phyloP scores from a whole-genome alignment of 2,797 vertebrate species.

The Malacoraja senta region DNA sequence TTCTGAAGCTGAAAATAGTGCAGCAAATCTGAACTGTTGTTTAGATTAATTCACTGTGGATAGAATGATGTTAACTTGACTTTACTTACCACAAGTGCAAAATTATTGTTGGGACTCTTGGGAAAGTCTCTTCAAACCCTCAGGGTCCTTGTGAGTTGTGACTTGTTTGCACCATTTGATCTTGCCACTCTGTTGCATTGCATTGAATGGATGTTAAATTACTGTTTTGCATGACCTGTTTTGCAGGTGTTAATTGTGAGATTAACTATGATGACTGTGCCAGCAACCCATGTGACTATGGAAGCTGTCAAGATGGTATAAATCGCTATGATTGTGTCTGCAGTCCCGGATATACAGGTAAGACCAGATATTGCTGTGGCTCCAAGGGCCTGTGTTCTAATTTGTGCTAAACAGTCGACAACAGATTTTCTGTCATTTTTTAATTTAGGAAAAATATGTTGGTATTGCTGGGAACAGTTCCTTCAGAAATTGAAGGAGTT shows the following conservation, averaged over 20 bases:
- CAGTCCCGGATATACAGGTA: conserved; percentile 82
- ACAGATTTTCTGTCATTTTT: not conserved
- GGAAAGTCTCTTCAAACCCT: no score
- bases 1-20: no score
- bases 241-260: conserved; percentile 80
- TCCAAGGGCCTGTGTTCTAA: not conserved
- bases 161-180: not conserved
- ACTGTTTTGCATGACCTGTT: conserved; percentile 18
- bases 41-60: no score
- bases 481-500: not conserved
- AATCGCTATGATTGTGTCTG: conserved; percentile 83
- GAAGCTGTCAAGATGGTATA: conserved; percentile 78
- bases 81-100: no score
- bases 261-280: conserved; percentile 84
- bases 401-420: not conserved
- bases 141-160: no score
- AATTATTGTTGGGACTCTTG: no score
- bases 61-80: no score
- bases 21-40: no score
- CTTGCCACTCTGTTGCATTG: not conserved
- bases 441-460: not conserved
- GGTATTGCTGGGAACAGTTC: not conserved
- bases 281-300: conserved; percentile 75
- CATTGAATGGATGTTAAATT: not conserved
- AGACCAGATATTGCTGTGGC: not conserved